phyloP scores from a whole-genome alignment of 2,797 vertebrate genomes.

The Smutsia temminckii region DNA sequence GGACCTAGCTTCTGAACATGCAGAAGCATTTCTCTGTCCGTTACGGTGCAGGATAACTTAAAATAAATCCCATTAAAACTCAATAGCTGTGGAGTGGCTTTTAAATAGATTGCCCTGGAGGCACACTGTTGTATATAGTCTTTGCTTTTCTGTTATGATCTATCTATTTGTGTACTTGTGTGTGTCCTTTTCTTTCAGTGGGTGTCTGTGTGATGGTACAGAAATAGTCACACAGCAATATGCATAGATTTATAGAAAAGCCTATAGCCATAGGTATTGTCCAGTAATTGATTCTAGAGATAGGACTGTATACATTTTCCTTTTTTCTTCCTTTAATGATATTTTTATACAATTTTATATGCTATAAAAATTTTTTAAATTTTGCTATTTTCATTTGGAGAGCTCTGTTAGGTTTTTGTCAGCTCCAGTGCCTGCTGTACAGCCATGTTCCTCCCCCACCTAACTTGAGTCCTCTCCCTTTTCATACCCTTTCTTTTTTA shows the following conservation, averaged over 20 bases:
- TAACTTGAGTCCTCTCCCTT: background rate
- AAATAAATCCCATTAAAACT: background rate
- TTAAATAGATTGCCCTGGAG: background rate
- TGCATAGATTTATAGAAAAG: slow-evolving; percentile 6
- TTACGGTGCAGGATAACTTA: background rate
- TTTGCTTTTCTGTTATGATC: background rate
- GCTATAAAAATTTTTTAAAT: slow-evolving; percentile 46
- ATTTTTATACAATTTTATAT: slow-evolving; percentile 85
- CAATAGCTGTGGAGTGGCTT: background rate
- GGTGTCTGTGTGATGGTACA: background rate
- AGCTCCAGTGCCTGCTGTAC: slow-evolving; percentile 53
- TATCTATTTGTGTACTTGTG: background rate
- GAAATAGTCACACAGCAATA: background rate
- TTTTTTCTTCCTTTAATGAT: slow-evolving; percentile 79
- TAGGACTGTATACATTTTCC: slow-evolving; percentile 66
- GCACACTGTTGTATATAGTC: background rate
- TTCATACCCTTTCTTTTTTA: background rate
- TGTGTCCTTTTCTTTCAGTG: background rate
- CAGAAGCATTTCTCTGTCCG: background rate
- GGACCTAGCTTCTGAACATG: background rate
- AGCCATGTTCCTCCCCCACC: slow-evolving; percentile 10
- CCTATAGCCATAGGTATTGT: slow-evolving; percentile 44
- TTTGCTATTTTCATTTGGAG: slow-evolving; percentile 79
- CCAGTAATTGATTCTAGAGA: slow-evolving; percentile 58
- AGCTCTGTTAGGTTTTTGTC: slow-evolving; percentile 70